Evolutionary conservation across 2,797 vertebrate genomes (phyloP).

Genomic region (Halcyon leucocephala): DNA sequence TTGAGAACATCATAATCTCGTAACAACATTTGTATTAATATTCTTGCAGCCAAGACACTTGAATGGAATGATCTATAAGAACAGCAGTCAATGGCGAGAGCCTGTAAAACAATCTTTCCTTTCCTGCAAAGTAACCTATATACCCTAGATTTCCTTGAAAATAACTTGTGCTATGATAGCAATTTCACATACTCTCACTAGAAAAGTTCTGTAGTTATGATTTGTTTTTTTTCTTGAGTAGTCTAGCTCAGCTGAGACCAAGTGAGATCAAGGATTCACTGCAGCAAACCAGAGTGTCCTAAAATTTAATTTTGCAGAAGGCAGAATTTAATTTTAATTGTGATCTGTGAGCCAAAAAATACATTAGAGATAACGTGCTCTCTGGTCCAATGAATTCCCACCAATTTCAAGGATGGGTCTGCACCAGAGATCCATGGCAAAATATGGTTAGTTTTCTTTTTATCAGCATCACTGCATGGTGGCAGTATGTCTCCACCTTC

Average conservation of each 20-base stretch:
- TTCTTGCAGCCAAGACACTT: constrained; percentile 34
- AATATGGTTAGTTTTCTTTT: not conserved
- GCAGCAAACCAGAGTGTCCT: constrained; percentile 5
- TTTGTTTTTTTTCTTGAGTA: not conserved
- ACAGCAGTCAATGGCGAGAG: not conserved
- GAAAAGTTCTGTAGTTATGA: not conserved
- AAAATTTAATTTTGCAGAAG: constrained; percentile 56
- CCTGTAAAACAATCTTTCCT: not conserved
- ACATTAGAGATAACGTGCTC: constrained; percentile 32
- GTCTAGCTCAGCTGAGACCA: not conserved
- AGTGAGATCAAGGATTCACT: not conserved
- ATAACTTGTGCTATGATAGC: not conserved
- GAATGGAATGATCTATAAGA: not conserved
- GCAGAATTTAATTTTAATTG: constrained; percentile 66
- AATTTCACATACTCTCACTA: not conserved
- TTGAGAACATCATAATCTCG: not conserved
- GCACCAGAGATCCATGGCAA: constrained; percentile 32
- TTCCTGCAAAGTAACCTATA: not conserved
- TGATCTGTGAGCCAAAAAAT: constrained; percentile 56
- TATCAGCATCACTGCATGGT: constrained; percentile 30
- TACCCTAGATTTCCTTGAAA: not conserved
- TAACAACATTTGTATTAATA: constrained; percentile 36
- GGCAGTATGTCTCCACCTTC: constrained; percentile 46
- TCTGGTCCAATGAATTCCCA: constrained; percentile 35
- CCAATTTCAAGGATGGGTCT: constrained; percentile 59